Evolutionary conservation across 2,113 vertebrate genomes (phyloP).

Genomic region (Indicator indicator): DNA sequence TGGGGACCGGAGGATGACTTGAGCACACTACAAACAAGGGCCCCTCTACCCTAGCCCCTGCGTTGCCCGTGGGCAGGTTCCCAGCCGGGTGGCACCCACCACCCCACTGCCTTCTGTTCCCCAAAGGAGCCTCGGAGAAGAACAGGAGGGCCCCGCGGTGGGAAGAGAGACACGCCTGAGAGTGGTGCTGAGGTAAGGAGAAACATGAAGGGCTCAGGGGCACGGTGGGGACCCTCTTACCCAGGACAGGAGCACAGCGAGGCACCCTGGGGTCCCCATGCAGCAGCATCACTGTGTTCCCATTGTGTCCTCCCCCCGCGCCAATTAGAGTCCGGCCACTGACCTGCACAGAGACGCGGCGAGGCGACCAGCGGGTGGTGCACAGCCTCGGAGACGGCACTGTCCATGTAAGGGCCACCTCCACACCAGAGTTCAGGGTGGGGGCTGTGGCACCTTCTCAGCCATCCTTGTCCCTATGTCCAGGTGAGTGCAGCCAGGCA

Average conservation of each 20-base stretch:
- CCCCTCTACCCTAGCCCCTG: background rate
- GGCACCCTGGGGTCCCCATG: background rate
- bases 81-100: background rate
- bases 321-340: slow-evolving; percentile 74
- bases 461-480: background rate
- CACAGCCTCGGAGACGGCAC: slow-evolving; percentile 72
- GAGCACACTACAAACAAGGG: fast-evolving
- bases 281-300: background rate
- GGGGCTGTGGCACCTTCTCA: background rate
- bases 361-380: slow-evolving; percentile 67
- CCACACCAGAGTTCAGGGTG: fast-evolving
- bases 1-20: fast-evolving
- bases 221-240: fast-evolving
- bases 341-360: slow-evolving; percentile 54
- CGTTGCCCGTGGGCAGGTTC: fast-evolving
- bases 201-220: fast-evolving
- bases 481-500: slow-evolving; percentile 71
- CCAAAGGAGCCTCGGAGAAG: slow-evolving; percentile 28
- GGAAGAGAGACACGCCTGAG: slow-evolving; percentile 59
- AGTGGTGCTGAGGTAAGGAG: slow-evolving; percentile 76
- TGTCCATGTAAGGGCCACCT: slow-evolving; percentile 61
- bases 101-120: background rate
- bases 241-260: fast-evolving
- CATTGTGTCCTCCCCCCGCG: too few relatives aligned
- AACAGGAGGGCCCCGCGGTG: background rate